Conservation (phyloP, 2,113 vertebrate genomes). For the Gnathonemus echidnorhynchus region DNA sequence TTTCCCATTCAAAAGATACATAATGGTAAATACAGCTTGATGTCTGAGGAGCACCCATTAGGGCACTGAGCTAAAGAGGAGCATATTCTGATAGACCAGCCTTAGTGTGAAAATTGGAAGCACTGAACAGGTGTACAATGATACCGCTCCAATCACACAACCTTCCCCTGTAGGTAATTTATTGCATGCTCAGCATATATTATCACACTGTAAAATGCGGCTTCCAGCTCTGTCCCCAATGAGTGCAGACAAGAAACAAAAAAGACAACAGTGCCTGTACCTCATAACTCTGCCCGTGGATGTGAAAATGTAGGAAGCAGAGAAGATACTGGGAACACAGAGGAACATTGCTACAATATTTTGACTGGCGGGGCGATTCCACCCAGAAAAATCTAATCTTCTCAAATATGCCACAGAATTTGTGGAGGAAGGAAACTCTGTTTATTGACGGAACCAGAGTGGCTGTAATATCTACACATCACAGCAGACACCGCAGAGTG, state of each 20-base stretch:
- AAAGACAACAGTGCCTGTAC: not conserved
- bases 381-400: not conserved
- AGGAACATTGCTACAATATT: not conserved
- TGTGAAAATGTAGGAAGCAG: not conserved
- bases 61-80: not conserved
- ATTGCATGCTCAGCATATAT: not conserved
- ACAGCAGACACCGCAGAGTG: not conserved
- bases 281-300: not conserved
- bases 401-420: not conserved
- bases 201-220: not conserved
- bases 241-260: not conserved
- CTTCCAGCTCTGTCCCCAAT: not conserved
- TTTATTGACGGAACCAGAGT: not conserved
- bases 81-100: not conserved
- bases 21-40: not conserved
- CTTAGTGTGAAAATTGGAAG: not conserved
- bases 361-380: not conserved
- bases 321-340: not conserved
- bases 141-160: not conserved
- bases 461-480: not conserved
- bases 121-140: not conserved
- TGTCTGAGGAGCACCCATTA: not conserved
- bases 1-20: not conserved
- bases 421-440: not conserved
- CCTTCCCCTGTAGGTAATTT: not conserved